phyloP scores from a whole-genome alignment of 2,797 vertebrate species.

The Halcyon badia region DNA sequence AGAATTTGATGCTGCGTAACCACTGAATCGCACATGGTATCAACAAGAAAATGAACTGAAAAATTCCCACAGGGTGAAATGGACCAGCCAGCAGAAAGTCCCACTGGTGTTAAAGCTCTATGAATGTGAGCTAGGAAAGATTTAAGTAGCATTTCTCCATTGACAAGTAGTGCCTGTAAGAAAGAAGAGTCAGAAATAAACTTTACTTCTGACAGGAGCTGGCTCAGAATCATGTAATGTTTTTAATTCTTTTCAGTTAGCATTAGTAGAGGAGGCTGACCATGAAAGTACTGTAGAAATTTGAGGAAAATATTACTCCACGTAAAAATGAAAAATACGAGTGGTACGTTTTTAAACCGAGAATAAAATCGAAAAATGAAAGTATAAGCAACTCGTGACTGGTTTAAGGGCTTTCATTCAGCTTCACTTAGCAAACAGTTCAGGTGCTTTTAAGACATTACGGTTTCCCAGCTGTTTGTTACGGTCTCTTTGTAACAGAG shows the following conservation, averaged over 20 bases:
- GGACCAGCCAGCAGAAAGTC: neutral
- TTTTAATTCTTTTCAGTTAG: constrained; percentile 7
- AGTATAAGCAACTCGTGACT: neutral
- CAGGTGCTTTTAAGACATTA: neutral
- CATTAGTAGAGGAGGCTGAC: neutral
- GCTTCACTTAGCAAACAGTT: neutral
- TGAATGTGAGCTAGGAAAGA: neutral
- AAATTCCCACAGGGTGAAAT: neutral
- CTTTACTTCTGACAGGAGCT: neutral
- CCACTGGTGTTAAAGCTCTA: neutral
- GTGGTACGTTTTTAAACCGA: neutral
- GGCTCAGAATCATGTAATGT: neutral
- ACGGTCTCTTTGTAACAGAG: neutral
- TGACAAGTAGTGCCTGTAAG: neutral
- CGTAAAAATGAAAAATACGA: neutral
- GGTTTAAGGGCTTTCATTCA: constrained; percentile 17
- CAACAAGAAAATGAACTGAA: neutral
- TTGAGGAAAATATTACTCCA: neutral
- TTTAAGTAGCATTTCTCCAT: neutral
- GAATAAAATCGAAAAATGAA: neutral
- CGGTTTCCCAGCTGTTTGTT: constrained; percentile 5
- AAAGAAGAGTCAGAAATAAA: neutral
- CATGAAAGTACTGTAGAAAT: neutral
- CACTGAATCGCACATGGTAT: neutral
- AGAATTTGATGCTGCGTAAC: neutral